These are phyloP conservation scores for Thelaira solivaga DNA, from an alignment of 2,888 invertebrate species.

Conservation along the genomic window DNA sequence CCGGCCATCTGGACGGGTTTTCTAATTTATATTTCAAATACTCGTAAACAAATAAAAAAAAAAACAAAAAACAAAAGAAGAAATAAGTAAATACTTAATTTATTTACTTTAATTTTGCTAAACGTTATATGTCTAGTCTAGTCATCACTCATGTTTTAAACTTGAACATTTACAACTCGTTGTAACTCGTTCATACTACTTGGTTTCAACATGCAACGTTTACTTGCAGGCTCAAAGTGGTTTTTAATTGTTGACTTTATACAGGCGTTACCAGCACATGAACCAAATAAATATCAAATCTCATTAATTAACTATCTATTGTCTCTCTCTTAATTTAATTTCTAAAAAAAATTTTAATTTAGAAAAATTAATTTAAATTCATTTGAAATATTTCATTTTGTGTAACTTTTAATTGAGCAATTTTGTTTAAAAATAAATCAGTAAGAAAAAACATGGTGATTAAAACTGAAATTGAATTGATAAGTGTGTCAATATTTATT, in stretches of 20 bases:
- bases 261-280: not conserved
- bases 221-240: not conserved
- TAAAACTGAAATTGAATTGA: not conserved
- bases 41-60: not conserved
- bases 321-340: not conserved
- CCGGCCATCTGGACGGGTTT: slow-evolving; percentile 37
- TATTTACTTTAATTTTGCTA: slow-evolving; percentile 31
- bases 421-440: no score
- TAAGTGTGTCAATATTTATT: not conserved
- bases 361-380: not conserved
- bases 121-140: slow-evolving; percentile 36
- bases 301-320: no score
- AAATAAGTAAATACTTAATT: slow-evolving; percentile 37
- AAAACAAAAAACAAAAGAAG: no score
- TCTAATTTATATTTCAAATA: slow-evolving; percentile 31
- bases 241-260: not conserved
- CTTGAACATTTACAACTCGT: slow-evolving; percentile 1
- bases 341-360: not conserved
- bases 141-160: slow-evolving; percentile 39
- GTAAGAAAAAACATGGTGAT: not conserved
- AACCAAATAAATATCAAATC: not conserved
- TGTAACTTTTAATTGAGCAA: not conserved
- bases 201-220: not conserved
- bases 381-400: not conserved
- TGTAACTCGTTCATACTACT: not conserved